Evolutionary conservation across 2,113 vertebrate genomes (phyloP).

Genomic region (Apodemus sylvaticus): DNA sequence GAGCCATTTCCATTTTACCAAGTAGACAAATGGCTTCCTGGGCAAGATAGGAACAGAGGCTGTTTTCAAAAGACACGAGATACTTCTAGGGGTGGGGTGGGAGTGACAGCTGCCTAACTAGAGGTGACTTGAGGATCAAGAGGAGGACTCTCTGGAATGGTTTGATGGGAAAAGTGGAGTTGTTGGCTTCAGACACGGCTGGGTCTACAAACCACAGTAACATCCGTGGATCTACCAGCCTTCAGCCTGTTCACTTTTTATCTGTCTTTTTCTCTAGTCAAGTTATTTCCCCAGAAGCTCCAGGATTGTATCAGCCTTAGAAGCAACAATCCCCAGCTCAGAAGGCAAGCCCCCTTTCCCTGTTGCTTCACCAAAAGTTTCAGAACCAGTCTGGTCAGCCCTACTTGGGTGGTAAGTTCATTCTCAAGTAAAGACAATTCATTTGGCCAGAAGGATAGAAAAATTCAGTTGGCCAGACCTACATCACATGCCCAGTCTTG

Average conservation of each 20-base stretch:
- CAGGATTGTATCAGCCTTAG: neutral
- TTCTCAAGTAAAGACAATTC: neutral
- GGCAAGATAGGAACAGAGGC: neutral
- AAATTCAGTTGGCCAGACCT: neutral
- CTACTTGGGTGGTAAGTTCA: neutral
- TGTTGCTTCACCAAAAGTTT: neutral
- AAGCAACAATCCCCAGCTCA: neutral
- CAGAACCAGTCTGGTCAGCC: neutral
- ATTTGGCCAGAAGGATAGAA: neutral
- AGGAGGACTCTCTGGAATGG: neutral
- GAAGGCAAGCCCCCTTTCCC: neutral
- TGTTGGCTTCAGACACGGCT: neutral
- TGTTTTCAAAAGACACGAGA: slow-evolving; percentile 16
- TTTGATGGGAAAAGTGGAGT: neutral
- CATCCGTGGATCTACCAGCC: neutral
- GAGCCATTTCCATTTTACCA: neutral
- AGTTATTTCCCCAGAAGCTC: neutral
- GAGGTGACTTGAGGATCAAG: neutral
- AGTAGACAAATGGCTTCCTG: neutral
- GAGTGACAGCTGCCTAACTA: neutral
- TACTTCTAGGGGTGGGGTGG: neutral
- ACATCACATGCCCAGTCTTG: no score
- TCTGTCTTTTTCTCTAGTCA: neutral
- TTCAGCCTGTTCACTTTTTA: neutral
- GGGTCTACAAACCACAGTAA: neutral